phyloP scores from a whole-genome alignment of 2,888 invertebrate genomes.

The Alloscopus bannaensis region DNA sequence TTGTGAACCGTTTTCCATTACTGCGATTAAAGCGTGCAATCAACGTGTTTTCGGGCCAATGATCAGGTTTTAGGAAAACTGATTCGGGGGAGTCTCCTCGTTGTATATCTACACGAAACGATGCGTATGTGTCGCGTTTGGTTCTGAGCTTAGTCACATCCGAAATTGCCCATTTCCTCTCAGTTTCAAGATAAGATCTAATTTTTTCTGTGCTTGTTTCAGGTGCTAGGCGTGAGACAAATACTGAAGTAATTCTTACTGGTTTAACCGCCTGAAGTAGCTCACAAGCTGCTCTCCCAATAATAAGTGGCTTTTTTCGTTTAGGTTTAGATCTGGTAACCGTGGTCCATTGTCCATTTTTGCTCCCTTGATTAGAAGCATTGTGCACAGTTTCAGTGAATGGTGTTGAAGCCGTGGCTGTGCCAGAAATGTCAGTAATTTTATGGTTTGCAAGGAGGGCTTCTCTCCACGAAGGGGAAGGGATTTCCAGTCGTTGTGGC shows the following conservation, averaged over 20 bases:
- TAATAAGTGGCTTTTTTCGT: not conserved
- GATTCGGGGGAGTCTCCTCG: not conserved
- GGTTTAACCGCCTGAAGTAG: slow-evolving; percentile 6
- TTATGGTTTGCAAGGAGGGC: not conserved
- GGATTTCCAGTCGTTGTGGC: not conserved
- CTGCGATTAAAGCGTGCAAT: not conserved
- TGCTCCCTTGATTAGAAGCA: not conserved
- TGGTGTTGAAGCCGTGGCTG: not conserved
- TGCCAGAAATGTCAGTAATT: not conserved
- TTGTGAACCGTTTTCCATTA: not conserved
- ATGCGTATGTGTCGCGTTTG: not conserved
- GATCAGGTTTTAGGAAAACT: not conserved
- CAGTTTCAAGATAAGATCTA: not conserved
- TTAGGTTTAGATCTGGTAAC: not conserved
- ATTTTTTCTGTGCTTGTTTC: not conserved
- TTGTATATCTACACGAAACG: slow-evolving; percentile 2
- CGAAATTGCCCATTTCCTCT: not conserved
- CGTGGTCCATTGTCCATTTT: not conserved
- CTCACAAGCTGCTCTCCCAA: not conserved
- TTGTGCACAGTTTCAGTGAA: too few relatives aligned
- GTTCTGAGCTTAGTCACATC: not conserved
- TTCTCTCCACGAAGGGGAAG: not conserved
- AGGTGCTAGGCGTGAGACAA: not conserved
- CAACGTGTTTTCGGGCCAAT: not conserved
- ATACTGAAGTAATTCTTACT: not conserved